Evolutionary conservation across 2,888 invertebrate genomes (phyloP).

Genomic region (Bibio marci): DNA sequence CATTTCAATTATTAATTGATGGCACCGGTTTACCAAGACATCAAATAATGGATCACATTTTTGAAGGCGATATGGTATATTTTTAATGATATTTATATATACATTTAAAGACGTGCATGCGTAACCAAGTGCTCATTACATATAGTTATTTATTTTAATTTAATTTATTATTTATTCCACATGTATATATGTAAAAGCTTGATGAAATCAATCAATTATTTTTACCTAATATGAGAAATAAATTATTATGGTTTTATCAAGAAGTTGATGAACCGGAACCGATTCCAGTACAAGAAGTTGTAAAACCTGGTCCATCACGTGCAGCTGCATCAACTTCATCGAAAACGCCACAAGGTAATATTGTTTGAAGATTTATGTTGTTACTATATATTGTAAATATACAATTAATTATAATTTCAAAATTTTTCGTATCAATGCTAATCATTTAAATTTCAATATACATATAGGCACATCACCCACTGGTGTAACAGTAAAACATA

Average conservation of each 20-base stretch:
- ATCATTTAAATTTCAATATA: not conserved
- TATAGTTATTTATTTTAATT: not conserved
- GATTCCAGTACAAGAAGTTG: constrained; percentile 23
- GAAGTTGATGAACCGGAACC: constrained; percentile 56
- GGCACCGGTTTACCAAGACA: constrained; percentile 64
- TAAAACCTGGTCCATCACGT: constrained; percentile 32
- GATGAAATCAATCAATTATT: constrained; percentile 80
- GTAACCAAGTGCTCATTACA: not conserved
- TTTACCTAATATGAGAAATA: constrained; percentile 67
- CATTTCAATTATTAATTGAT: constrained; percentile 74
- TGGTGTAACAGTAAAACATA: constrained; percentile 40
- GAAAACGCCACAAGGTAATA: constrained; percentile 27
- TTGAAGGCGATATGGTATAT: constrained; percentile 72
- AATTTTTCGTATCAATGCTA: too few species aligned
- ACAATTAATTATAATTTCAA: too few species aligned
- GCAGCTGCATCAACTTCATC: constrained; percentile 31
- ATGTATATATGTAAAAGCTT: constrained; percentile 33
- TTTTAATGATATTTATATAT: too few species aligned
- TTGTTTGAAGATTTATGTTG: not conserved
- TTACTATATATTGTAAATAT: not conserved
- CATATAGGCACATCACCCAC: constrained; percentile 24
- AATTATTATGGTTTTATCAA: constrained; percentile 79
- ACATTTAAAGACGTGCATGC: not conserved
- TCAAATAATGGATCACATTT: constrained; percentile 80
- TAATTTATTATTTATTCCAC: not conserved